phyloP scores from a whole-genome alignment of 2,113 vertebrate species.

The Theristicus caerulescens region DNA sequence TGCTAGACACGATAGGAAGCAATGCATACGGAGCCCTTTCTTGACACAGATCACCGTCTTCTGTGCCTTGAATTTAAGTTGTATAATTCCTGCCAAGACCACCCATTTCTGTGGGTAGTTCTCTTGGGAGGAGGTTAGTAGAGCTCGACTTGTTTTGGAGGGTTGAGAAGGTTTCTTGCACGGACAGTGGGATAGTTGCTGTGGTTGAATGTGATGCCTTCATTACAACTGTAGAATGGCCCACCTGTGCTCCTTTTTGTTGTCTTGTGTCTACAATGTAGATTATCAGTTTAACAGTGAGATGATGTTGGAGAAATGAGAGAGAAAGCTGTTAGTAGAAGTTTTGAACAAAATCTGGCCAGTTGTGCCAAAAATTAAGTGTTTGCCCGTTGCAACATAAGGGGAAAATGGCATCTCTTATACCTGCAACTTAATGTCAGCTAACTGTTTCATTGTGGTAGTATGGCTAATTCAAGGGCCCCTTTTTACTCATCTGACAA shows the following conservation, averaged over 20 bases:
- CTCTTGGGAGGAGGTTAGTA: background rate
- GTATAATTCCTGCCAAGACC: background rate
- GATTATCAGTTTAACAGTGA: background rate
- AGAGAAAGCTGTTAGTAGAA: background rate
- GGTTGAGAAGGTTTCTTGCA: background rate
- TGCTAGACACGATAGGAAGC: background rate
- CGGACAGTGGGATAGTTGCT: background rate
- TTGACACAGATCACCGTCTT: background rate
- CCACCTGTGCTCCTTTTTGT: background rate
- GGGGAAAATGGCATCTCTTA: background rate
- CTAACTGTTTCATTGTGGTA: background rate
- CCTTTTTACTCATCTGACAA: background rate
- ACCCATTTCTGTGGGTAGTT: background rate
- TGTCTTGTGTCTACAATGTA: background rate
- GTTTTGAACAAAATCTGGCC: background rate
- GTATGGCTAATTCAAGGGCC: background rate
- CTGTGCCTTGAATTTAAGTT: background rate
- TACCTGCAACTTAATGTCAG: background rate
- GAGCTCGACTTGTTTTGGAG: background rate
- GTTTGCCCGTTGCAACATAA: background rate
- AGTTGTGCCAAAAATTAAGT: background rate
- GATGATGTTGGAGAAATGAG: background rate
- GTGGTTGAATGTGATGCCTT: background rate
- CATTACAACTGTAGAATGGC: background rate
- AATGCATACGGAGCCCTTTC: background rate